Evolutionary conservation across 1,140 invertebrate genomes (phyloP).

Genomic region (Bombus confusus): DNA sequence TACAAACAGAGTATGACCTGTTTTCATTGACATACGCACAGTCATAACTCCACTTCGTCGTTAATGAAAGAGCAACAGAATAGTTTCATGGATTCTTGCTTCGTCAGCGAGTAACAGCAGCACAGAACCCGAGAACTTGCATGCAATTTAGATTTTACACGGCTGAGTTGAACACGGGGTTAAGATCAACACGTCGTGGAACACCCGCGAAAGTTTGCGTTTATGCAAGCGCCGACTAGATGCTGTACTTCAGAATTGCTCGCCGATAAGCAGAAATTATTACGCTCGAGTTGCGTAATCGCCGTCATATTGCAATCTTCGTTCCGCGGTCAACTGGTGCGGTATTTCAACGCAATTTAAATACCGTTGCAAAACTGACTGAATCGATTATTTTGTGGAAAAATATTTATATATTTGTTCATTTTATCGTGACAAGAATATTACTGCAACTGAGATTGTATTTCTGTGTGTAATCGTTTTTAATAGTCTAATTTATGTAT

Average conservation of each 20-base stretch:
- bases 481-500: no score
- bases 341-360: neutral
- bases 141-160: slow-evolving; percentile 65
- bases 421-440: no score
- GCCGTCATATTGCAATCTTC: slow-evolving; percentile 11
- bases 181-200: slow-evolving; percentile 62
- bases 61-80: slow-evolving; percentile 61
- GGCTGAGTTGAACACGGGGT: slow-evolving; percentile 46
- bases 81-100: slow-evolving; percentile 54
- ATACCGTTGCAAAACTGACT: neutral
- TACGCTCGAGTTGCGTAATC: slow-evolving; percentile 20
- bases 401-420: no score
- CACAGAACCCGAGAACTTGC: slow-evolving; percentile 25
- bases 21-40: slow-evolving; percentile 28
- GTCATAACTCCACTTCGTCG: slow-evolving; percentile 26
- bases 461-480: no score
- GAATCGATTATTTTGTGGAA: no score
- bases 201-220: slow-evolving; percentile 53
- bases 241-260: slow-evolving; percentile 23
- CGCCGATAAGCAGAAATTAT: slow-evolving; percentile 52
- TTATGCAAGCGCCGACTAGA: slow-evolving; percentile 41
- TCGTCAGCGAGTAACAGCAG: slow-evolving; percentile 41
- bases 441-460: no score
- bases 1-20: neutral
- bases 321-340: neutral